phyloP scores from a whole-genome alignment of 2,113 vertebrate genomes.

The Calcarius ornatus region DNA sequence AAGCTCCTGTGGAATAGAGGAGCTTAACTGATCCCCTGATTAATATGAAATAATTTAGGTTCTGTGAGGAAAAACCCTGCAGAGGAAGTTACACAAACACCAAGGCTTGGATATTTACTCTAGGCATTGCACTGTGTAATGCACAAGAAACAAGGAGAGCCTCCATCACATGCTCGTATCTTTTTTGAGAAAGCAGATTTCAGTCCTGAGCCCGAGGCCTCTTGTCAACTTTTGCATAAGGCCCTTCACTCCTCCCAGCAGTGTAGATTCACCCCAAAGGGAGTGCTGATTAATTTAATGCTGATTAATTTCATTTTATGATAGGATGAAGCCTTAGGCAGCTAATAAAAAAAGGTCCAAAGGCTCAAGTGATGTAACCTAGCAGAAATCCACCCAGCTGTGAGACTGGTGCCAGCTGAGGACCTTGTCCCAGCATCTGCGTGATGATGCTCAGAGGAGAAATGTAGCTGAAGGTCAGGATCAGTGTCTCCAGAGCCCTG shows the following conservation, averaged over 20 bases:
- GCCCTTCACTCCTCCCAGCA: background rate
- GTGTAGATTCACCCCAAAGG: background rate
- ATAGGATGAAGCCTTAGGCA: background rate
- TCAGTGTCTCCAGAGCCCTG: background rate
- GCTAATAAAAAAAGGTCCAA: background rate
- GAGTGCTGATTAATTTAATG: background rate
- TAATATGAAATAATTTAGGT: background rate
- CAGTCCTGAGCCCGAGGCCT: background rate
- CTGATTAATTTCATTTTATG: background rate
- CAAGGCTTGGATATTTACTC: accelerated
- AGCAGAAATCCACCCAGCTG: background rate
- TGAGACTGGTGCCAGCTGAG: background rate
- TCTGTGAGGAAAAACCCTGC: background rate
- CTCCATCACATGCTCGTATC: background rate
- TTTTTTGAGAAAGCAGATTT: background rate
- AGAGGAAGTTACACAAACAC: background rate
- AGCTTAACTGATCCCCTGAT: background rate
- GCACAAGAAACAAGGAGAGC: background rate
- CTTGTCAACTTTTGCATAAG: background rate
- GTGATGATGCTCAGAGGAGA: background rate
- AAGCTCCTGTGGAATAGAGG: background rate
- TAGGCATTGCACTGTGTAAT: background rate
- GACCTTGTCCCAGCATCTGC: background rate
- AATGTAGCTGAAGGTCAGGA: background rate
- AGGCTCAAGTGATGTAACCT: background rate